Evolutionary conservation across 2,888 invertebrate species (phyloP), one percentile per base, ranked within the genome.

Genomic region (Rosalia funebris): DNA sequence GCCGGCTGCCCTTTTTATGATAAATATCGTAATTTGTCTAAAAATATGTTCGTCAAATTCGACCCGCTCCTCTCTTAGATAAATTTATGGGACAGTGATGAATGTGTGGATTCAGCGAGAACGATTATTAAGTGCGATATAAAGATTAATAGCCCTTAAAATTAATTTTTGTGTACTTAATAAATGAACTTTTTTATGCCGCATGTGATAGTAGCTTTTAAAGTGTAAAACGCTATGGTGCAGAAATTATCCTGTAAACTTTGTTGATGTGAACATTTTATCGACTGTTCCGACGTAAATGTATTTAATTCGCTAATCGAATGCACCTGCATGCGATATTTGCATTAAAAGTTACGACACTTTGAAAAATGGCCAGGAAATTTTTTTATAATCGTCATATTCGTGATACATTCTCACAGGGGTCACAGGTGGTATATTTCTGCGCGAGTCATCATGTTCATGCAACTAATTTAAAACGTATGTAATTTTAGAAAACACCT

Each of bases 281-380:
- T n/a, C n/a, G n/a, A n/a, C n/a, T n/a, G n/a, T n/a, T n/a, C n/a
- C n/a, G n/a, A n/a, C n/a, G n/a, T n/a, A n/a, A n/a, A n/a, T n/a
- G n/a, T 11, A 34, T 44, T 44, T 44, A 44, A 20, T 44, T 9
- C 7, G 2, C 44, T 44, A 44, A 44, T 44, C 19, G 20, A 44
- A 44, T 16, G 9, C 4, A 3, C 4, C 9, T 34, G 34, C 34
- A 11, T 44, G 44, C 44, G 14, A 44, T 44, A 1, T 44, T 19
- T 20, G 17, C 44, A 44, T 44, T 44, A 44, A 15, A 36, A 36
- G 36, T 14, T 14, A 14, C 12, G 12, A 14, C 12, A 2, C 9
- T 12, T 36, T 0, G 36, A 36, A 36, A 12, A 4, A 36, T 36
- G 36, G n/a, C n/a, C n/a, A n/a, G n/a, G n/a, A n/a, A n/a, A n/a